phyloP scores from a whole-genome alignment of 2,797 vertebrate genomes.

The Bucorvus abyssinicus region DNA sequence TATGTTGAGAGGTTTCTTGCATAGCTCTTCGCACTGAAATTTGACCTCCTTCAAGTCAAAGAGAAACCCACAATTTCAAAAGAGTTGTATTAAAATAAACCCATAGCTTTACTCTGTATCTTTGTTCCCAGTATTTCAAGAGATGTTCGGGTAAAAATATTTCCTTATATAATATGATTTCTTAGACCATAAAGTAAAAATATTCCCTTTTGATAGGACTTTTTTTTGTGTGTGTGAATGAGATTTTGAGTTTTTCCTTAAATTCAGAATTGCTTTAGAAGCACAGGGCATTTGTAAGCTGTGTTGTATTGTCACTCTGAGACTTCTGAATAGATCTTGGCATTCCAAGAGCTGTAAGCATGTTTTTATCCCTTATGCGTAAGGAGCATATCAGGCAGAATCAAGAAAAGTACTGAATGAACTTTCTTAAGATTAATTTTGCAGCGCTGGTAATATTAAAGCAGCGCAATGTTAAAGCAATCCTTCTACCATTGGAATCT shows the following conservation, averaged over 20 bases:
- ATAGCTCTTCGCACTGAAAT: neutral
- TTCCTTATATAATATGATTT: neutral
- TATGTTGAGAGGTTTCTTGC: neutral
- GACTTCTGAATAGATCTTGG: neutral
- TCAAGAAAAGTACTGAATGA: neutral
- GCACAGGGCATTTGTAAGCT: neutral
- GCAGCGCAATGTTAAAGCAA: neutral
- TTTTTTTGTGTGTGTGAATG: neutral
- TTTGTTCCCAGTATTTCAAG: neutral
- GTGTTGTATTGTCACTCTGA: neutral
- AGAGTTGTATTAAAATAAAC: neutral
- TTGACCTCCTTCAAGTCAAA: neutral
- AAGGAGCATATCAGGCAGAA: neutral
- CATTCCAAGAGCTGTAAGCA: neutral
- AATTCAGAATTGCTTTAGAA: neutral
- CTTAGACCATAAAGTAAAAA: neutral
- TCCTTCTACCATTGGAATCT: neutral
- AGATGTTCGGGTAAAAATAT: neutral
- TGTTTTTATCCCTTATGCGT: neutral
- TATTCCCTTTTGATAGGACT: neutral
- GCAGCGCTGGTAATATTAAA: neutral
- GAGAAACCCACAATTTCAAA: neutral
- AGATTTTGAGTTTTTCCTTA: neutral
- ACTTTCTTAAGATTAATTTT: neutral
- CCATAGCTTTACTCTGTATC: neutral